phyloP scores from a whole-genome alignment of 92 coral and sea anemone species.

The Zoanthus gigantus region DNA sequence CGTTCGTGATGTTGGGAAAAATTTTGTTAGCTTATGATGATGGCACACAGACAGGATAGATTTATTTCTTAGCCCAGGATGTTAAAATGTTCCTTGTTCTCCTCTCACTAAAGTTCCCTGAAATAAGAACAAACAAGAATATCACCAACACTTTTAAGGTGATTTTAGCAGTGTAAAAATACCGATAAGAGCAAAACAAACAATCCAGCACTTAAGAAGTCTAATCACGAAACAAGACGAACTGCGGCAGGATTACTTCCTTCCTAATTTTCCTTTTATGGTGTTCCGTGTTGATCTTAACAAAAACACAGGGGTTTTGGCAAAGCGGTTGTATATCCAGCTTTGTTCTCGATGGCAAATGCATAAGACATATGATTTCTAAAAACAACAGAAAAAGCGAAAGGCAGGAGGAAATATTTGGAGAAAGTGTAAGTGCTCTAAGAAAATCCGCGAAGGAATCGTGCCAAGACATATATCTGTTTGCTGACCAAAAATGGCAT shows the following conservation, averaged over 20 bases:
- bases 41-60: too few relatives aligned
- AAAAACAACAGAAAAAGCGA: neutral
- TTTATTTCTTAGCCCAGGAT: too few relatives aligned
- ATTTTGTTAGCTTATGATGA: too few relatives aligned
- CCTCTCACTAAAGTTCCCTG: neutral
- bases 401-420: neutral
- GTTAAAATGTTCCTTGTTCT: neutral
- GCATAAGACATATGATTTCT: slow-evolving; percentile 3
- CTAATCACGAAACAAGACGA: slow-evolving; percentile 31
- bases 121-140: neutral
- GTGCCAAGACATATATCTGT: neutral
- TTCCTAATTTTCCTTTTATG: slow-evolving; percentile 40
- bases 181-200: slow-evolving; percentile 27
- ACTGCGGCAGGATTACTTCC: slow-evolving; percentile 10
- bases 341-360: neutral
- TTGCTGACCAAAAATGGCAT: neutral
- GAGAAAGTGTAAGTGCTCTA: neutral
- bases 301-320: neutral
- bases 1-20: too few relatives aligned
- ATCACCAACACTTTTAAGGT: neutral
- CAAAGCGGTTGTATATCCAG: neutral
- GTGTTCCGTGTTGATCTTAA: neutral
- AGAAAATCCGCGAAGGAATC: neutral
- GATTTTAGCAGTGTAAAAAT: slow-evolving; percentile 27
- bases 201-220: neutral